Conservation (phyloP, 2,113 vertebrate species). For the Naja naja region DNA sequence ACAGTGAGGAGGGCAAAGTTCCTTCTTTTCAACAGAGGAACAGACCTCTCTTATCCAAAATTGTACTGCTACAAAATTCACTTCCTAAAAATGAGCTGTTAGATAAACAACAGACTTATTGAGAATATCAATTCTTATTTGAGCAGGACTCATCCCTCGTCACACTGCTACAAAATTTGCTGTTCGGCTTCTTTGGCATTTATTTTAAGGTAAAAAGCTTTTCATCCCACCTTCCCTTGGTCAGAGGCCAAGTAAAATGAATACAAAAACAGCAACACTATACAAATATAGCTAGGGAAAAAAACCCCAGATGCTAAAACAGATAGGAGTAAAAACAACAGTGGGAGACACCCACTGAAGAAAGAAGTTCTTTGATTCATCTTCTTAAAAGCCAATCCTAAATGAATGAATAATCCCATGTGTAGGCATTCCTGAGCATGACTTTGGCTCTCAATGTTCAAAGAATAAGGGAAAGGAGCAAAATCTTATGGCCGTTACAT, state of each 20-base stretch:
- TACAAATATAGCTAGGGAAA: background rate
- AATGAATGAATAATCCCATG: background rate
- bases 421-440: background rate
- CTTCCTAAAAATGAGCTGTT: slow-evolving; percentile 15
- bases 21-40: slow-evolving; percentile 28
- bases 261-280: background rate
- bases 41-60: slow-evolving; percentile 20
- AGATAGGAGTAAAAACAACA: background rate
- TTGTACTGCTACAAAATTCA: slow-evolving; percentile 28
- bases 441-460: background rate
- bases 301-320: background rate
- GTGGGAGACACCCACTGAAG: background rate
- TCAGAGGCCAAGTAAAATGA: background rate
- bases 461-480: background rate
- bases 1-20: background rate
- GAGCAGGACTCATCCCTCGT: background rate
- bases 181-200: background rate
- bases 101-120: slow-evolving; percentile 23
- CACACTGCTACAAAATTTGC: slow-evolving; percentile 8
- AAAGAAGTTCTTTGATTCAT: background rate
- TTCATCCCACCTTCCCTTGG: background rate
- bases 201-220: background rate
- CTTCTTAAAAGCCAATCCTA: background rate
- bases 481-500: background rate
- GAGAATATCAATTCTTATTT: slow-evolving; percentile 24